Conservation (phyloP, 2,113 vertebrate genomes). For the Xiphias gladius region DNA sequence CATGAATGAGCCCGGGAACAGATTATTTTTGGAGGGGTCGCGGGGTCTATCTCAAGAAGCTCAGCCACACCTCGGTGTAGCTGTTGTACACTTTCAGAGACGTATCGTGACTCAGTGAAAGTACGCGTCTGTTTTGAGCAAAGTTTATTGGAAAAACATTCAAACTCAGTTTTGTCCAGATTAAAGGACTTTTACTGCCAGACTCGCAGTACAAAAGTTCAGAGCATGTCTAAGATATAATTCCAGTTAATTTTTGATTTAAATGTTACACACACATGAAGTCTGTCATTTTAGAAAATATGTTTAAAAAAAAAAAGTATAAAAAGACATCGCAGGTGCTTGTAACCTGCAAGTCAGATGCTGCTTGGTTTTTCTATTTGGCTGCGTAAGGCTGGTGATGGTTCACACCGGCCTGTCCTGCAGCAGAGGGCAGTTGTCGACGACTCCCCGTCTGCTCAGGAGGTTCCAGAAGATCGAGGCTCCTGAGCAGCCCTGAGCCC, state of each 20-base stretch:
- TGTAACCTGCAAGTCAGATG: not conserved
- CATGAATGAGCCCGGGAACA: not conserved
- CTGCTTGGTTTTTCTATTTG: slow-evolving; percentile 32
- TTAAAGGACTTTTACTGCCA: slow-evolving; percentile 16
- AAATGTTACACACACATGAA: slow-evolving; percentile 29
- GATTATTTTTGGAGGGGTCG: not conserved
- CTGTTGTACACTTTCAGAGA: not conserved
- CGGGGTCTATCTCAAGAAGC: not conserved
- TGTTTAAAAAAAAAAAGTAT: slow-evolving; percentile 45
- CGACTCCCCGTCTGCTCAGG: slow-evolving; percentile 70
- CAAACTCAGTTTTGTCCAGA: slow-evolving; percentile 29
- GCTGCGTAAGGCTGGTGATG: not conserved
- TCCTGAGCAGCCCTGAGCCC: slow-evolving; percentile 54
- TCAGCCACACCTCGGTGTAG: not conserved
- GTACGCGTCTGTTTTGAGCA: slow-evolving; percentile 11
- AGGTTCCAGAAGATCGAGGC: slow-evolving; percentile 82
- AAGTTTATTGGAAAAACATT: slow-evolving; percentile 72
- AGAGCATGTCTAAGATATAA: not conserved
- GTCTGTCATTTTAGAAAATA: slow-evolving; percentile 47
- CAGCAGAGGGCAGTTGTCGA: slow-evolving; percentile 88
- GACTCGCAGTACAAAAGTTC: slow-evolving; percentile 46
- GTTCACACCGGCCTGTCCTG: slow-evolving; percentile 83
- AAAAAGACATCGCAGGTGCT: slow-evolving; percentile 58
- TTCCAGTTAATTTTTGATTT: slow-evolving; percentile 21
- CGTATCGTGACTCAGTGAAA: not conserved